These are phyloP conservation scores for Etheostoma cragini DNA, from an alignment of 2,113 vertebrate genomes.

Conservation along the genomic window DNA sequence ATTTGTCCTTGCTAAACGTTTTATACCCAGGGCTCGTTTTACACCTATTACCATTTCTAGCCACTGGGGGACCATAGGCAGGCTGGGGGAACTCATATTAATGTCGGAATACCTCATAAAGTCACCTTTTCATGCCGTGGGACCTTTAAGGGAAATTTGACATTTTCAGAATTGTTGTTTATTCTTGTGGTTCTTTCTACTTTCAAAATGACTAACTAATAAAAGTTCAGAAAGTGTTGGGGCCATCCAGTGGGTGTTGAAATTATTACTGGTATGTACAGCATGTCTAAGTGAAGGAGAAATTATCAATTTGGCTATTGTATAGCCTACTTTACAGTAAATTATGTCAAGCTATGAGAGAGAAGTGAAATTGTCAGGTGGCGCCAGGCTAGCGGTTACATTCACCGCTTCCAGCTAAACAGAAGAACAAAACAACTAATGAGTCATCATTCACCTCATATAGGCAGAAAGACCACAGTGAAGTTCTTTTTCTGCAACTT, in stretches of 20 bases:
- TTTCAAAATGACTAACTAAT: not conserved
- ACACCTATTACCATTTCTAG: too few relatives aligned
- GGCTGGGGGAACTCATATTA: too few relatives aligned
- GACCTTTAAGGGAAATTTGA: not conserved
- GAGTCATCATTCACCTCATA: slow-evolving; percentile 54
- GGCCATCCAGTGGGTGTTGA: not conserved
- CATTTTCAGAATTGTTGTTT: not conserved
- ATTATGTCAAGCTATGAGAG: not conserved
- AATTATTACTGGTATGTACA: not conserved
- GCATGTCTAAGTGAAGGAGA: not conserved
- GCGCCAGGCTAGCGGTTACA: slow-evolving; percentile 32
- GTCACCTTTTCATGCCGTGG: too few relatives aligned
- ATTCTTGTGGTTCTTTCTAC: not conserved
- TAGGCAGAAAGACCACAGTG: slow-evolving; percentile 27
- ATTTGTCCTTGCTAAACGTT: not conserved
- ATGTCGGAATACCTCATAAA: too few relatives aligned
- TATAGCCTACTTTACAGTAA: slow-evolving; percentile 4
- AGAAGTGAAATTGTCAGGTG: slow-evolving; percentile 17
- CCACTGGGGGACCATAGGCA: too few relatives aligned
- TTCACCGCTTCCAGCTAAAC: slow-evolving; percentile 13
- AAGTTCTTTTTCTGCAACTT: slow-evolving; percentile 33
- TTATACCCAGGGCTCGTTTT: too few relatives aligned
- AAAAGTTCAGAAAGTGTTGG: not conserved
- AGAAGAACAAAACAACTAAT: slow-evolving; percentile 25
- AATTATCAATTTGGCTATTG: not conserved